Percentiles rank a stretch among this genome's conserved stretches.
phyloP scores from a whole-genome alignment of 2,113 vertebrate genomes.

The Odocoileus virginianus region DNA sequence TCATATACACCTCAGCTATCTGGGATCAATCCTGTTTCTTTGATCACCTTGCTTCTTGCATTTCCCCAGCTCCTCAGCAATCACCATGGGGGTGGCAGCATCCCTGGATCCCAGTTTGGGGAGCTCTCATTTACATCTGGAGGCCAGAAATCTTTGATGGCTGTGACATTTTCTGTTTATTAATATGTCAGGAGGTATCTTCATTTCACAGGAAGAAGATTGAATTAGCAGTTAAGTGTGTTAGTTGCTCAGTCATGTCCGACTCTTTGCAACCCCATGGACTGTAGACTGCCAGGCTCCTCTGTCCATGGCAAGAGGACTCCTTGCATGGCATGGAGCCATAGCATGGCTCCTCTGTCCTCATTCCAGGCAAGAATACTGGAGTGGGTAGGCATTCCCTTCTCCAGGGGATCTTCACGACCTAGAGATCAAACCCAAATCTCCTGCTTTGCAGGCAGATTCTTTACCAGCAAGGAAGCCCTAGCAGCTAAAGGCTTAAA shows the following conservation, averaged over 20 bases:
- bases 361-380: not conserved
- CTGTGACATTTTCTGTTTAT: not conserved
- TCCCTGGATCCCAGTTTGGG: not conserved
- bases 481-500: not conserved
- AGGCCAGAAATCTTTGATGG: not conserved
- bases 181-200: not conserved
- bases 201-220: not conserved
- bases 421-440: not conserved
- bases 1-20: not conserved
- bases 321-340: too few species aligned
- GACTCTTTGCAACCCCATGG: not conserved
- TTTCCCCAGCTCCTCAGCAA: not conserved
- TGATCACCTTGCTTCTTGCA: not conserved
- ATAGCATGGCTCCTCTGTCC: too few species aligned
- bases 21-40: not conserved
- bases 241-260: not conserved
- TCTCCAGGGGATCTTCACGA: not conserved
- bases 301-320: not conserved
- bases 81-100: not conserved
- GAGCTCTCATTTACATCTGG: not conserved
- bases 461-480: not conserved
- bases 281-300: not conserved
- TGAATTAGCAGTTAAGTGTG: not conserved
- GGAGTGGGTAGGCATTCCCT: not conserved
- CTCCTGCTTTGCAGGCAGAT: not conserved